Evolutionary conservation across 1,140 invertebrate genomes (phyloP), one percentile per base, ranked within the genome.

Genomic region (Cyclina sinensis): DNA sequence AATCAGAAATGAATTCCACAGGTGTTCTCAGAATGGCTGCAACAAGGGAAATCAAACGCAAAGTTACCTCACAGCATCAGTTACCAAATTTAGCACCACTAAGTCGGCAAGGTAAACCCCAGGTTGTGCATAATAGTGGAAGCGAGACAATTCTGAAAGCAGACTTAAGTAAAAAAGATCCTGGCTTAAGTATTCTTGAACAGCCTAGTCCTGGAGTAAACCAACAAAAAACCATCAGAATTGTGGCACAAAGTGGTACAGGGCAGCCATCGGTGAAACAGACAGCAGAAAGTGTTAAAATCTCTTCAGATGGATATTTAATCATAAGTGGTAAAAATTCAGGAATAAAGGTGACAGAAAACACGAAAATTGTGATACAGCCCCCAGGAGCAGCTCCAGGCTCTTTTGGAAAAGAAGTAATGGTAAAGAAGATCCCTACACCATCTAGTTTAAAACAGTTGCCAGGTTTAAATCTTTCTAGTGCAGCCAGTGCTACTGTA

Each of bases 281-380:
- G n/a, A 74, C 79, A 9, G 86, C 80, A 43, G 79, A 82, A 76
- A 83, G 57, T 88, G 86, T 88, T n/a, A 73, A 54, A 62, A 68
- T 88, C 12, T 82, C 78, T 57, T 24, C 79, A 11, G 86, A 88
- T 74, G 86, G 86, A 7, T 88, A 54, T 46, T 65, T 88, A 14
- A 74, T 88, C 18, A 88, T 88, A 18, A 57, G 80, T 83, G 86
- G 86, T 32, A 82, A 82, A 59, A 88, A 88, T n/a, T 74, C 78
- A 46, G 79, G 80, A 57, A 88, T 88, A 11, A 80, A 80, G 18
- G 86, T 82, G n/a, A 82, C 86, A 35, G 86, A 76, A 48, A 88
- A 81, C 57, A 88, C 80, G 18, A 88, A 88, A 32, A 83, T 88
- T 46, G 86, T 88, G 12, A 82, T 88, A 32, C 86, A 88, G 68